Evolutionary conservation across 2,797 vertebrate genomes (phyloP).

Genomic region (Eremophila alpestris): DNA sequence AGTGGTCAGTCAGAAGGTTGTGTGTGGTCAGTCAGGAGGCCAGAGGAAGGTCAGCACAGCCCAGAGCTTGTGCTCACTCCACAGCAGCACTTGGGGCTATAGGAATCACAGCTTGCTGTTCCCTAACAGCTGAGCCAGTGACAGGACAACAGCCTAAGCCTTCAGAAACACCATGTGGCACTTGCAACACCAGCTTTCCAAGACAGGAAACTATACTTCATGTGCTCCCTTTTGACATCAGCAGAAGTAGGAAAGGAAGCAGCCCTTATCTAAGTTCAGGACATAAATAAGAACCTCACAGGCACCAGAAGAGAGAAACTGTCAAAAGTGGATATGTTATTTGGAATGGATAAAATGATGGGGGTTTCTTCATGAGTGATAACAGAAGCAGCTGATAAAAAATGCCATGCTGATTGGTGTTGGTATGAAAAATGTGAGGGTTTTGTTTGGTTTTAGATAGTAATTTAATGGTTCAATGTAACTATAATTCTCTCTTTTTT

Average conservation of each 20-base stretch:
- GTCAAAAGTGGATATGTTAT: background rate
- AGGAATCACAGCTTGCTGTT: rapidly evolving
- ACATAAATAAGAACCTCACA: background rate
- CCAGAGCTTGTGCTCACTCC: background rate
- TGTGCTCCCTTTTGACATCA: background rate
- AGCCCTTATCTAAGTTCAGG: background rate
- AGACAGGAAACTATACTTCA: background rate
- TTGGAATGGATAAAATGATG: background rate
- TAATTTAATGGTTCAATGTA: background rate
- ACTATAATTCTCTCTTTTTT: background rate
- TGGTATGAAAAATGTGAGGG: background rate
- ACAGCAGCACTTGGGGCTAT: background rate
- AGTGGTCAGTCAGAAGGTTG: background rate
- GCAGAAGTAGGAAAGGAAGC: background rate
- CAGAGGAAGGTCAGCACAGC: background rate
- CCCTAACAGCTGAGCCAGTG: background rate
- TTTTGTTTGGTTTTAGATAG: background rate
- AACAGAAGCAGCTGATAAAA: background rate
- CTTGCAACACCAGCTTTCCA: background rate
- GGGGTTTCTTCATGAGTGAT: background rate
- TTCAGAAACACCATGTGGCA: background rate
- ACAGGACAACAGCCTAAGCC: background rate
- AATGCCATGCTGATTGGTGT: background rate
- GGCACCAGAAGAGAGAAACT: background rate
- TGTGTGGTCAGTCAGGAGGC: background rate